These are phyloP conservation scores for Crotalus viridis DNA, from an alignment of 2,113 vertebrate species.

Conservation along the genomic window DNA sequence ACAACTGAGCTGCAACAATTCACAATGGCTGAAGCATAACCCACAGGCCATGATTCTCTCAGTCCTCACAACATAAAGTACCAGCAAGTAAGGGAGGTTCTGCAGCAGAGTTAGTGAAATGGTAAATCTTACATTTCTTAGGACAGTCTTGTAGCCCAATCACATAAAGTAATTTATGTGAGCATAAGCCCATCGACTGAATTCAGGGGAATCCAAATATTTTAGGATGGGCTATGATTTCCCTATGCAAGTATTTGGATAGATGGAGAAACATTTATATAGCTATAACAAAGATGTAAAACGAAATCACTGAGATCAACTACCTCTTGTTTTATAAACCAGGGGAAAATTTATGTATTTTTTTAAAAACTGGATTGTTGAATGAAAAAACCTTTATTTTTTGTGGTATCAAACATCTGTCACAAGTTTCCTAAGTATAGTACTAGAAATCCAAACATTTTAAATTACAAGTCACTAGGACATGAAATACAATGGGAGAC, in stretches of 20 bases:
- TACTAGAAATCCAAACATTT: background rate
- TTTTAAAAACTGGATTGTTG: background rate
- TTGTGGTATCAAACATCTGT: background rate
- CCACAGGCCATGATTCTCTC: background rate
- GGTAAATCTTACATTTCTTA: background rate
- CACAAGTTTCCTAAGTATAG: background rate
- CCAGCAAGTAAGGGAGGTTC: background rate
- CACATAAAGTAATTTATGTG: background rate
- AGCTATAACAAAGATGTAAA: conserved; percentile 14
- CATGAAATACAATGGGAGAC: background rate
- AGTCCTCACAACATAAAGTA: background rate
- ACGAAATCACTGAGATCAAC: background rate
- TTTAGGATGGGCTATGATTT: background rate
- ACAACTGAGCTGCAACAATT: background rate
- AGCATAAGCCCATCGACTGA: background rate
- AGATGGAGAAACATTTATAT: background rate
- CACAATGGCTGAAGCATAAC: background rate
- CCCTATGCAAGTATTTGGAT: background rate
- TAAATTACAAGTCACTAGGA: background rate
- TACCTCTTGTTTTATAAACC: background rate
- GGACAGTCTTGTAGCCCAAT: background rate
- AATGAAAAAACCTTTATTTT: background rate
- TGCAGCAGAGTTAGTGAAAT: background rate
- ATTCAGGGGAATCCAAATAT: background rate
- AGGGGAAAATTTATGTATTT: background rate